Evolutionary conservation across 1,140 invertebrate species (phyloP).

Genomic region (Schlechtendalia chinensis): DNA sequence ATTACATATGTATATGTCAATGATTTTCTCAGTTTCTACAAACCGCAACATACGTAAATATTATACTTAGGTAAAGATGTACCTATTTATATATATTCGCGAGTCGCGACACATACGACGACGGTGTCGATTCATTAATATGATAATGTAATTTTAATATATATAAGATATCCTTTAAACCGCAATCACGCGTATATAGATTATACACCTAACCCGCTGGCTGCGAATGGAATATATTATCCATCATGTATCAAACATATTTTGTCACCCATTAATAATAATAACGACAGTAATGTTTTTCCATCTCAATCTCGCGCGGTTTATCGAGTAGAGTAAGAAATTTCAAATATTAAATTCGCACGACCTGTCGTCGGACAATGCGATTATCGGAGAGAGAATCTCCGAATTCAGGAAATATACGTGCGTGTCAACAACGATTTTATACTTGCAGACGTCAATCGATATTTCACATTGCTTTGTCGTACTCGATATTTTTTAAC

Average conservation of each 20-base stretch:
- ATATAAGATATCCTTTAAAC: neutral
- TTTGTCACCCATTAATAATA: too few relatives aligned
- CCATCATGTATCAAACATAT: neutral
- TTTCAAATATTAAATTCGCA: too few relatives aligned
- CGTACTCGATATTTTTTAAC: too few relatives aligned
- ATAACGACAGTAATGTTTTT: neutral
- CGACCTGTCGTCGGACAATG: too few relatives aligned
- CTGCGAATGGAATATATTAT: neutral
- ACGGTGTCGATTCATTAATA: slow-evolving; percentile 4
- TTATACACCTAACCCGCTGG: neutral
- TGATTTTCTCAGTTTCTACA: neutral
- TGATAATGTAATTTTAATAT: slow-evolving; percentile 35
- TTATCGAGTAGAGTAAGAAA: too few relatives aligned
- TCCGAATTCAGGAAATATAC: too few relatives aligned
- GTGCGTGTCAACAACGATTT: too few relatives aligned
- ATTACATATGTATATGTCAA: neutral
- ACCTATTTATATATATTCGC: neutral
- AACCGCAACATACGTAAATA: neutral
- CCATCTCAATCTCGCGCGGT: neutral
- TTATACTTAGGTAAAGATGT: neutral
- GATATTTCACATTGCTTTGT: too few relatives aligned
- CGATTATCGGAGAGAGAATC: too few relatives aligned
- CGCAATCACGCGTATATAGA: neutral
- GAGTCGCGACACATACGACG: too few relatives aligned
- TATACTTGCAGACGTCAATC: neutral